phyloP scores from a whole-genome alignment of 2,797 vertebrate species.

The Lepus townsendii region DNA sequence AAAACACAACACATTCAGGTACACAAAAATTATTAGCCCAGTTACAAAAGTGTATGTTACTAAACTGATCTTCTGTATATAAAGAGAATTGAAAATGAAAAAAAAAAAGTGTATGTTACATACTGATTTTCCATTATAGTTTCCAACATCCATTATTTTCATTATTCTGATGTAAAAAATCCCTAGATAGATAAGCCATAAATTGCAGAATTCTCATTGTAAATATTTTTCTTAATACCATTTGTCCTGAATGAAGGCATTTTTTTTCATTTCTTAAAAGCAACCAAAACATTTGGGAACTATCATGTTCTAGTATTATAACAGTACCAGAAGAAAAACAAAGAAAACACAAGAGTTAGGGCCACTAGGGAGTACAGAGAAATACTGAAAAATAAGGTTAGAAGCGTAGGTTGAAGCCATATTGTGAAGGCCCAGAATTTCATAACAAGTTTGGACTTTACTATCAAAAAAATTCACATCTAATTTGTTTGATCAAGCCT shows the following conservation, averaged over 20 bases:
- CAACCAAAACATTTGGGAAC: neutral
- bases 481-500: neutral
- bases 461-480: neutral
- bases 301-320: neutral
- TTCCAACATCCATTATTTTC: neutral
- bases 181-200: neutral
- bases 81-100: too few relatives aligned
- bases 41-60: neutral
- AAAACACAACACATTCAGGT: neutral
- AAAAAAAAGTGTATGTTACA: neutral
- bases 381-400: neutral
- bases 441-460: neutral
- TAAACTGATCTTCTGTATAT: too few relatives aligned
- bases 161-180: constrained; percentile 14
- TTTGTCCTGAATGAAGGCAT: neutral
- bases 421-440: neutral
- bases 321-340: neutral
- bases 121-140: neutral
- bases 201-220: neutral
- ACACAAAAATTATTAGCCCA: constrained; percentile 36
- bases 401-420: neutral
- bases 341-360: neutral
- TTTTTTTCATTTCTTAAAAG: constrained; percentile 6
- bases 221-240: neutral
- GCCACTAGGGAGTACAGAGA: neutral